Percentiles rank a stretch among this genome's conserved stretches.
phyloP scores from a whole-genome alignment of 2,888 invertebrate genomes.

The Caenorhabditis sinica region DNA sequence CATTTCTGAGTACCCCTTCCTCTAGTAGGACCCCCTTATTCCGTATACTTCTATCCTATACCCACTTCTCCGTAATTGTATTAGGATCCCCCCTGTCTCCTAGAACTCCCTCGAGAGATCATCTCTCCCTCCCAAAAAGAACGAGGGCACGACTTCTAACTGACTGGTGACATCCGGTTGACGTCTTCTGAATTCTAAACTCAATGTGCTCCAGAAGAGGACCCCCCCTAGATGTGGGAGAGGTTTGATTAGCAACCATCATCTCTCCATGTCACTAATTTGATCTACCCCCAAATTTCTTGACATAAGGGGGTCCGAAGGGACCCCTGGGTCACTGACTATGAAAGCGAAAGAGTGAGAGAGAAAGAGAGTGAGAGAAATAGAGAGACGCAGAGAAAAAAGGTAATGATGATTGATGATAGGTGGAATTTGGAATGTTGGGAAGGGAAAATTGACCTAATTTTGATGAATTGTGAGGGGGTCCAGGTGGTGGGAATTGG shows the following conservation, averaged over 20 bases:
- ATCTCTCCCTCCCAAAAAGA: neutral
- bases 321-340: neutral
- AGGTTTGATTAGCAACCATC: constrained; percentile 31
- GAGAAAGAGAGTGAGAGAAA: neutral
- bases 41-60: neutral
- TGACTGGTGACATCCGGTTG: constrained; percentile 36
- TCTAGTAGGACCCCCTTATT: neutral
- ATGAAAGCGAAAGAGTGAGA: neutral
- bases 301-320: constrained; percentile 7
- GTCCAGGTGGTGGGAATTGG: neutral
- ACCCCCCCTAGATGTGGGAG: neutral
- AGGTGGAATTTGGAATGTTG: neutral
- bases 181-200: neutral
- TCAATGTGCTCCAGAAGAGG: neutral
- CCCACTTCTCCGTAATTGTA: constrained; percentile 49
- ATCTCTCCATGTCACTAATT: neutral
- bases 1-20: constrained; percentile 33
- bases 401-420: constrained; percentile 34
- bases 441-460: neutral
- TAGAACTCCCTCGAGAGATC: constrained; percentile 9
- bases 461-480: constrained; percentile 31
- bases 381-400: constrained; percentile 7
- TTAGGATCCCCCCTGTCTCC: constrained; percentile 45
- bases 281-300: constrained; percentile 19
- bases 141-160: constrained; percentile 44